Evolutionary conservation across 2,797 vertebrate species (phyloP).

Genomic region (Enoplosus armatus): DNA sequence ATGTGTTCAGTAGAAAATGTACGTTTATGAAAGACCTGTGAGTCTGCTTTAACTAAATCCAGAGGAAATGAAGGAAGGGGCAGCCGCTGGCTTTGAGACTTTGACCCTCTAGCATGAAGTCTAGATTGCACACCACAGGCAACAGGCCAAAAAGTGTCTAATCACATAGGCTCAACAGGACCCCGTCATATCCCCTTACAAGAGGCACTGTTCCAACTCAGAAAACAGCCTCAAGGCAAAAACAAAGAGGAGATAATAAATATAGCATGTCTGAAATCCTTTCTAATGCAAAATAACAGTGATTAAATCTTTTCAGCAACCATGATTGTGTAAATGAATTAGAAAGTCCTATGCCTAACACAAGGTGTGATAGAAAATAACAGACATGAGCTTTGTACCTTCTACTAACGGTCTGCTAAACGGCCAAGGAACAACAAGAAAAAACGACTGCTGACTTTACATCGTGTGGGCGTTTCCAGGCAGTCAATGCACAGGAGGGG

Average conservation of each 20-base stretch:
- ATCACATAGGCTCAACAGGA: constrained; percentile 23
- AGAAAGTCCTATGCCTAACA: neutral
- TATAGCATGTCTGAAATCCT: neutral
- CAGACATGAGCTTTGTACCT: neutral
- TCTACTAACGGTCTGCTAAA: neutral
- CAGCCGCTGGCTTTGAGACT: constrained; percentile 48
- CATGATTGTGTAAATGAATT: neutral
- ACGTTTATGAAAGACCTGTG: constrained; percentile 9
- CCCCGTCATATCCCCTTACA: constrained; percentile 25
- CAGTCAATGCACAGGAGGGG: constrained; percentile 1
- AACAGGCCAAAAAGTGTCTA: constrained; percentile 34
- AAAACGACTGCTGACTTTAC: neutral
- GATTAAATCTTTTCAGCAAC: constrained; percentile 18
- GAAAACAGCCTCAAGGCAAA: constrained; percentile 30
- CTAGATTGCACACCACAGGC: constrained; percentile 49
- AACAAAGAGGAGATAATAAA: constrained; percentile 4
- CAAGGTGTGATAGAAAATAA: constrained; percentile 22
- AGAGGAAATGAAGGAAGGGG: constrained; percentile 56
- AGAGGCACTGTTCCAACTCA: neutral
- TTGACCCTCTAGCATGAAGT: constrained; percentile 49
- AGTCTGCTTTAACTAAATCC: constrained; percentile 40
- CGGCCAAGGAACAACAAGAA: neutral
- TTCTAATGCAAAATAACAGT: neutral
- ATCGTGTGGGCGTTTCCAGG: constrained; percentile 11
- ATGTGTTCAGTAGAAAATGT: constrained; percentile 3